Evolutionary conservation across 2,797 vertebrate genomes (phyloP), one percentile per base, ranked within the genome.

Genomic region (Taenioides sp.): DNA sequence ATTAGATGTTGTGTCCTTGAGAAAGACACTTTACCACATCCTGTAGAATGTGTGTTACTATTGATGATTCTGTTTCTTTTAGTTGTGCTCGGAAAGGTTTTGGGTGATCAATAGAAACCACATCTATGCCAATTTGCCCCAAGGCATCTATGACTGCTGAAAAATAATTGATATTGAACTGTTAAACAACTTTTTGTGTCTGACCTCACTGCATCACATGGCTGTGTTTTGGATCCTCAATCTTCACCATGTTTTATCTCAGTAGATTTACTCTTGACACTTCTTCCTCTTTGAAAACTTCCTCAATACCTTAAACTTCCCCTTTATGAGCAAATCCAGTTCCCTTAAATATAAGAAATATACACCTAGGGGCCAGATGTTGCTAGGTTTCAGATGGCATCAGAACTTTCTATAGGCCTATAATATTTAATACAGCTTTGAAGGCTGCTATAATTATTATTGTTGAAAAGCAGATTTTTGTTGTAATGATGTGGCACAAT

Each of bases 221-320:
- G 43, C 23, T 59, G 4, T 59, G 25, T 27, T 59, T 17, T 17
- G 25, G 14, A 59, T 59, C 57, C 14, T 59, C 5, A 59, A 5
- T 28, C 25, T 59, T 17, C 7, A 1, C 5, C 16, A 0, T 28
- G 18, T 5, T 34, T 62, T 18, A 9, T 16, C 22, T 72, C 0
- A 14, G 67, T 57, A 85, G 70, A 66, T 74, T 76, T 75, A 77
- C 22, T 60, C 83, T 69, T 73, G n/a, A 80, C 27, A 22, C 23
- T 27, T 74, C 77, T 82, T 89, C 81, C 74, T 84, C 66, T 78
- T 82, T 78, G 17, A 74, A 23, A 69, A 70, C 73, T 75, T 87
- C 85, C 77, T 55, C 58, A 27, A 71, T 65, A 16, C 49, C 28
- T 22, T 65, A 2, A 40, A 67, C 65, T 78, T 81, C 81, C 69